phyloP scores from a whole-genome alignment of 2,888 invertebrate genomes.

The Aromia moschata region DNA sequence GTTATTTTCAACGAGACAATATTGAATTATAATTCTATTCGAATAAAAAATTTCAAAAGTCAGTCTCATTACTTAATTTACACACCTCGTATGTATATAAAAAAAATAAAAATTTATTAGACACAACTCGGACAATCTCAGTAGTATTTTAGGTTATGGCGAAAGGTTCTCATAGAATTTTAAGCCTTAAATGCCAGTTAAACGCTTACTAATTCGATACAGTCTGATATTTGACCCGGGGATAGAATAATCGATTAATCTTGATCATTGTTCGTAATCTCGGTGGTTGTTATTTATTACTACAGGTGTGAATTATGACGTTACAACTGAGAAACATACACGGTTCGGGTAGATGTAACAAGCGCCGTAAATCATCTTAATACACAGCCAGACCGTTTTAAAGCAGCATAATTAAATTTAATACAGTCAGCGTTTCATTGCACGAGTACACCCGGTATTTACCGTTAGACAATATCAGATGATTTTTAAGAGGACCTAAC shows the following conservation, averaged over 20 bases:
- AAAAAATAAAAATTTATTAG: too few relatives aligned
- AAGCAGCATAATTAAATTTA: too few relatives aligned
- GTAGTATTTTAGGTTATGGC: slow-evolving; percentile 2
- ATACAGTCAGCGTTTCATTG: too few relatives aligned
- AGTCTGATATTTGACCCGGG: not conserved
- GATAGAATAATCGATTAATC: slow-evolving; percentile 14
- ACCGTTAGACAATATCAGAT: too few relatives aligned
- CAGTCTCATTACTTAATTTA: too few relatives aligned
- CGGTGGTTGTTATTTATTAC: slow-evolving; percentile 24
- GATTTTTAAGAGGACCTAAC: too few relatives aligned
- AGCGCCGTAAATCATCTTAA: slow-evolving; percentile 27
- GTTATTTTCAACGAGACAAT: too few relatives aligned
- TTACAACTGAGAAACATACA: slow-evolving; percentile 20
- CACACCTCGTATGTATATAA: too few relatives aligned
- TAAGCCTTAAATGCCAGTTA: slow-evolving; percentile 12
- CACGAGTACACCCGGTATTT: too few relatives aligned
- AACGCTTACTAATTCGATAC: slow-evolving; percentile 16
- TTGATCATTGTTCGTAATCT: slow-evolving; percentile 20
- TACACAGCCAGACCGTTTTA: slow-evolving; percentile 19
- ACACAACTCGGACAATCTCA: too few relatives aligned
- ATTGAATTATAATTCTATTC: too few relatives aligned
- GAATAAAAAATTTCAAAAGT: too few relatives aligned
- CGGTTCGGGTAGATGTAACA: slow-evolving; percentile 20
- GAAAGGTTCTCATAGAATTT: slow-evolving; percentile 1
- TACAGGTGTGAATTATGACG: slow-evolving; percentile 27